A percentile compares a stretch with the other conserved stretches of the same genome.
These are phyloP conservation scores for Stegophylla sp. DNA, from an alignment of 2,888 invertebrate species.

Conservation along the genomic window DNA sequence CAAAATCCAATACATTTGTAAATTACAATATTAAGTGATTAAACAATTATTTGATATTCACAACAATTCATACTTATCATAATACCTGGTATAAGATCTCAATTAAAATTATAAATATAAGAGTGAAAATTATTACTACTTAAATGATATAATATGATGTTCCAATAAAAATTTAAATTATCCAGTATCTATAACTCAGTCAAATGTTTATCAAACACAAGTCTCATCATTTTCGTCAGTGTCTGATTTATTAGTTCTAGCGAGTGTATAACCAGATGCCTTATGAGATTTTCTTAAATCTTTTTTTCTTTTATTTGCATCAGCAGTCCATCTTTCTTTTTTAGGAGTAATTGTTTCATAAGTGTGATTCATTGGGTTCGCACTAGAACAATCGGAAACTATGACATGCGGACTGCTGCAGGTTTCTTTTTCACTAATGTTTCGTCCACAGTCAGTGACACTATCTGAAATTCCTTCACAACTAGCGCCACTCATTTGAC, in stretches of 20 bases:
- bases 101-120: not conserved
- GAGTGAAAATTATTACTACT: not conserved
- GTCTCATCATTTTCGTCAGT: slow-evolving; percentile 53
- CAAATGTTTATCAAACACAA: slow-evolving; percentile 40
- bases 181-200: not conserved
- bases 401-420: slow-evolving; percentile 61
- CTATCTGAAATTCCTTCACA: slow-evolving; percentile 60
- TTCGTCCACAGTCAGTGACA: slow-evolving; percentile 62
- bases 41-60: not conserved
- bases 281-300: slow-evolving; percentile 43
- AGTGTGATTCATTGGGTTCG: slow-evolving; percentile 45
- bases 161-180: not conserved
- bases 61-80: not conserved
- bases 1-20: not conserved
- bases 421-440: slow-evolving; percentile 62
- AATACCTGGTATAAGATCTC: not conserved
- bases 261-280: slow-evolving; percentile 27
- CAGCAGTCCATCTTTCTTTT: slow-evolving; percentile 40
- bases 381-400: slow-evolving; percentile 54
- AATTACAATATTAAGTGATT: not conserved
- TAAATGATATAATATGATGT: not conserved
- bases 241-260: slow-evolving; percentile 51
- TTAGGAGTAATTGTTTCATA: slow-evolving; percentile 51
- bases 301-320: slow-evolving; percentile 50
- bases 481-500: slow-evolving; percentile 60